phyloP scores from a whole-genome alignment of 2,113 vertebrate species.

The Phalacrocorax aristotelis region DNA sequence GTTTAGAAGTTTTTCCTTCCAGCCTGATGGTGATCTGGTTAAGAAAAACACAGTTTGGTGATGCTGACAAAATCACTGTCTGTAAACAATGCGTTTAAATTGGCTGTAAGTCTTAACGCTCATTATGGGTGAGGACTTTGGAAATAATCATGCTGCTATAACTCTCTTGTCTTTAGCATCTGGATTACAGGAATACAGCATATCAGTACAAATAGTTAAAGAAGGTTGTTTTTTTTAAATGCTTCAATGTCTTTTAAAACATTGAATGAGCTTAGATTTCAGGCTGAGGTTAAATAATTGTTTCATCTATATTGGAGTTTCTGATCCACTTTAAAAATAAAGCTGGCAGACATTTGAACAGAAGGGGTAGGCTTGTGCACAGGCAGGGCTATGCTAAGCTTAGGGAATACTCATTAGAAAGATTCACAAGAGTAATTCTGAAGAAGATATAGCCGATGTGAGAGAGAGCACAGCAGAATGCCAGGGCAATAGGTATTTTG shows the following conservation, averaged over 20 bases:
- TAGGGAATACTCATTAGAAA: not conserved
- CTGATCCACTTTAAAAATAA: not conserved
- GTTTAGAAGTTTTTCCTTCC: not conserved
- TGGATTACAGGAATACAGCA: not conserved
- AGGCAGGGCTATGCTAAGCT: not conserved
- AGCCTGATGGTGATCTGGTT: not conserved
- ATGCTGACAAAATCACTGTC: not conserved
- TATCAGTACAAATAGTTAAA: not conserved
- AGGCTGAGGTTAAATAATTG: not conserved
- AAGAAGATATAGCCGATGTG: not conserved
- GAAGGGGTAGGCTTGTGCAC: not conserved
- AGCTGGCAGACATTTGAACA: not conserved
- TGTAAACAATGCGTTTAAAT: not conserved
- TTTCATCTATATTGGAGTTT: not conserved
- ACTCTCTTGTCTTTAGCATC: not conserved
- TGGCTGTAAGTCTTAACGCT: not conserved
- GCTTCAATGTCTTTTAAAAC: not conserved
- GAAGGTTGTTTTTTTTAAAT: not conserved
- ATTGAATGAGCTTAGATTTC: not conserved
- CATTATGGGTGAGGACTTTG: not conserved
- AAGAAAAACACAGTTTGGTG: not conserved
- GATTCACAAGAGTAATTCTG: not conserved
- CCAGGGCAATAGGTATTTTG: rapidly evolving
- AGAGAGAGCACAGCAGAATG: not conserved
- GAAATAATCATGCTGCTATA: not conserved